Base-by-base conservation (phyloP, 2,888 invertebrate species). In the Aporophyla nigra region DNA sequence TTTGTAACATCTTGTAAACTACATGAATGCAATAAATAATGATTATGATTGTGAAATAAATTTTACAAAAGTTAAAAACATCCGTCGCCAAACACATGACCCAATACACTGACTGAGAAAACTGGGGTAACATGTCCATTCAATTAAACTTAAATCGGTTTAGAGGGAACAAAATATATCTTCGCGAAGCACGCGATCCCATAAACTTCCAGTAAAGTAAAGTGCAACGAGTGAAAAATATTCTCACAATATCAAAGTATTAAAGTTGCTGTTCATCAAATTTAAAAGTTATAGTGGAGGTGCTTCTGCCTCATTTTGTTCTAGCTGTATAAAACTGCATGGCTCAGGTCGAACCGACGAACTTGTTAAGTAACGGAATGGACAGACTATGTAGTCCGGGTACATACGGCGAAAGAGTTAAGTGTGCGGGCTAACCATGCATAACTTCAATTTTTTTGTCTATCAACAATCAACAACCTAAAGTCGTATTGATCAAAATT, bases 251-350 rank as follows among this genome's bases (percentile, higher is more conserved):
- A 87, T 87, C 82, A 91, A 88, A 92, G 83, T 88, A 89, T 87
- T 87, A 89, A 91, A 90, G 89, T 90, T 84, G 87, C 85, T 88
- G 91, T 92, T 92, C 91, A 92, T 93, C 91, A 93, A 91, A 92
- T 92, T 91, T 90, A 85, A 92, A 93, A 93, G 90, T 93, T 92
- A 90, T 88, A 88, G 88, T 74, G 76, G 76, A 85, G 75, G 83
- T 82, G 85, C 85, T 87, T 81, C 84, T 69, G 79, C 73, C 72
- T 87, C 80, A 83, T 88, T 88, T 87, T 88, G 83, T 88, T 87
- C 73, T 76, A 71, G 76, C 77, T 83, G 53, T 86, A 90, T 91
- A 91, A 93, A 92, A 91, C 86, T 88, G 90, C 85, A 90, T 85
- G 85, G 79, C 74, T 71, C 81, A 84, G 83, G 74, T 82, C 79